Conservation (phyloP, 1,140 invertebrate genomes). For the Hyles euphorbiae region DNA sequence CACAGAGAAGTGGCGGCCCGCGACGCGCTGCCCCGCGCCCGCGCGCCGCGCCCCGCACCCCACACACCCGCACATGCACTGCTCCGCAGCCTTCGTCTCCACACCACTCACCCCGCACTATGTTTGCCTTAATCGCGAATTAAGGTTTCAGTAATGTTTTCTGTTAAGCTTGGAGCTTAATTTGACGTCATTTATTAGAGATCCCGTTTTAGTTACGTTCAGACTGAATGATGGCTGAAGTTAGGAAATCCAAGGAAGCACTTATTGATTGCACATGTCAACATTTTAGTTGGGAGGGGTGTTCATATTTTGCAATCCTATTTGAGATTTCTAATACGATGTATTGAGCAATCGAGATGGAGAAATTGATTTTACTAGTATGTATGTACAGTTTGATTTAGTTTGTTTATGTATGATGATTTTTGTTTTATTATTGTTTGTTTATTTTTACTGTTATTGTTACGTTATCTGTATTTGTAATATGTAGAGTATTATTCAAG, state of each 20-base stretch:
- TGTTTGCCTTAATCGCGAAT: constrained; percentile 74
- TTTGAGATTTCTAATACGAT: no score
- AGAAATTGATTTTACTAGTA: no score
- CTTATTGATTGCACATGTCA: no score
- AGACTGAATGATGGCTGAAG: constrained; percentile 5
- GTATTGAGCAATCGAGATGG: no score
- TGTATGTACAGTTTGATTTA: no score
- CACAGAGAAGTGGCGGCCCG: constrained; percentile 68
- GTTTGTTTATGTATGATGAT: no score
- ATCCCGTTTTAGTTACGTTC: constrained; percentile 24
- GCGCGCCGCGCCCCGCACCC: constrained; percentile 28
- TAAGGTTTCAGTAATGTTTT: constrained; percentile 71
- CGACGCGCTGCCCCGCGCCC: constrained; percentile 46
- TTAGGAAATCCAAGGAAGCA: not conserved
- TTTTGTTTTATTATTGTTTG: no score
- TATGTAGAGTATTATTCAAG: no score
- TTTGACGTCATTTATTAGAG: constrained; percentile 63
- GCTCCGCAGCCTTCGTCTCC: constrained; percentile 65
- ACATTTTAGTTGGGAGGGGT: no score
- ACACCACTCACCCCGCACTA: constrained; percentile 75
- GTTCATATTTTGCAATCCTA: no score
- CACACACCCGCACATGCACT: constrained; percentile 55
- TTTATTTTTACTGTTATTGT: no score
- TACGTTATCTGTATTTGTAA: no score
- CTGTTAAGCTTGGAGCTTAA: constrained; percentile 64